Evolutionary conservation across 1,140 invertebrate genomes (phyloP).

Genomic region (Saxidomus purpurata): DNA sequence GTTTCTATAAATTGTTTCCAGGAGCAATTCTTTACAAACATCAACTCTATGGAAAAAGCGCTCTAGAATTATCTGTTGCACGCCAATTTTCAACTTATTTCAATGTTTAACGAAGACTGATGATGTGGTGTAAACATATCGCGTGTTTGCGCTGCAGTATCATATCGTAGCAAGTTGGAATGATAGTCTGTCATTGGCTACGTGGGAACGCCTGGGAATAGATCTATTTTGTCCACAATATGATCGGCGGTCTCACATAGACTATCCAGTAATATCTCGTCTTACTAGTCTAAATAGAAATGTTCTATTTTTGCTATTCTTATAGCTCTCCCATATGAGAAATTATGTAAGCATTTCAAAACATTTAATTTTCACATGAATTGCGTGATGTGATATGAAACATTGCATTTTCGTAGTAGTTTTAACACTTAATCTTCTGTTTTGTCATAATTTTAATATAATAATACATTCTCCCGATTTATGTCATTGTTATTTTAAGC

Average conservation of each 20-base stretch:
- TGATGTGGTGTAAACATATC: conserved; percentile 12
- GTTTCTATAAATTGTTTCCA: background rate
- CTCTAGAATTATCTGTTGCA: conserved; percentile 1
- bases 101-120: background rate
- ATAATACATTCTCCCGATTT: too few relatives aligned
- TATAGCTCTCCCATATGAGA: too few relatives aligned
- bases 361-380: too few relatives aligned
- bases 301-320: too few relatives aligned
- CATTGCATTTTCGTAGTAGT: too few relatives aligned
- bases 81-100: conserved; percentile 2
- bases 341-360: too few relatives aligned
- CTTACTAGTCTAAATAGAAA: too few relatives aligned
- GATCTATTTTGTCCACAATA: conserved; percentile 15
- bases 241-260: background rate
- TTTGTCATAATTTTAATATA: too few relatives aligned
- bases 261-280: background rate
- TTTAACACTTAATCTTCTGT: too few relatives aligned
- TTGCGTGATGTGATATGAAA: too few relatives aligned
- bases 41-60: background rate
- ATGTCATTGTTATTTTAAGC: too few relatives aligned
- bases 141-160: background rate
- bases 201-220: background rate
- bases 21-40: background rate
- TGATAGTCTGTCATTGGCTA: conserved; percentile 5
- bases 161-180: background rate